Base-by-base conservation (phyloP, 2,113 vertebrate genomes). In the Gyps fulvus region DNA sequence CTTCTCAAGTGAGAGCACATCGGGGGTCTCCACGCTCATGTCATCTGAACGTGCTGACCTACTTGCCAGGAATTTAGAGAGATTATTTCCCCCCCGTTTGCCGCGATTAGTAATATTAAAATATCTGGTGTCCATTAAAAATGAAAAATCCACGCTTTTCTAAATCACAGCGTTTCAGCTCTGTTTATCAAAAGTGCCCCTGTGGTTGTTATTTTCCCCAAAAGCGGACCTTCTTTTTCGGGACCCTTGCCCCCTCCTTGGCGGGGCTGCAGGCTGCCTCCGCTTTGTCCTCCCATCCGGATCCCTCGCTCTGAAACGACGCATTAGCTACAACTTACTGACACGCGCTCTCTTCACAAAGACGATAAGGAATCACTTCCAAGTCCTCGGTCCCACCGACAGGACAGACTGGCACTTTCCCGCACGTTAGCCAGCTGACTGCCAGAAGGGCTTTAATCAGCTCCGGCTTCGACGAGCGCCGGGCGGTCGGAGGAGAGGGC, bases 241-340 rank as follows among this genome's bases (percentile, higher is more conserved):
- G 72, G 67, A 71, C 42, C 26, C 47, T 16, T 83, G 43, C 47
- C 57, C 7, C 52, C 31, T 82, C 34, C 40, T 74, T 36, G 54
- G 32, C 0, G 1, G 61, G 71, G 50, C 47, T 62, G 47, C 52
- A 36, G 20, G 8, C 11, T 83, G 31, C 66, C 73, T 94, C 54
- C 1, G 4, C 82, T 89, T 96, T 43, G 83, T 49, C 34, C 15
- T 58, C 65, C 85, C 57, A 49, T 16, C 42, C n/a, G 32, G 38
- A 32, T 86, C 38, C 34, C 34, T 43, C 13, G 10, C 27, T 47
- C 77, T 1, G 0, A 57, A 93, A 93, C 10, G 57, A 83, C 59
- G 95, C 81, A 81, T 92, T 87, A 95, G 69, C 77, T 92, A 55
- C 90, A 79, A 87, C 79, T 93, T 40, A 71, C 62, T 52, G 89